A percentile compares a stretch with the other conserved stretches of the same genome.
Evolutionary conservation across 2,113 vertebrate genomes (phyloP).

Genomic region (Numida meleagris): DNA sequence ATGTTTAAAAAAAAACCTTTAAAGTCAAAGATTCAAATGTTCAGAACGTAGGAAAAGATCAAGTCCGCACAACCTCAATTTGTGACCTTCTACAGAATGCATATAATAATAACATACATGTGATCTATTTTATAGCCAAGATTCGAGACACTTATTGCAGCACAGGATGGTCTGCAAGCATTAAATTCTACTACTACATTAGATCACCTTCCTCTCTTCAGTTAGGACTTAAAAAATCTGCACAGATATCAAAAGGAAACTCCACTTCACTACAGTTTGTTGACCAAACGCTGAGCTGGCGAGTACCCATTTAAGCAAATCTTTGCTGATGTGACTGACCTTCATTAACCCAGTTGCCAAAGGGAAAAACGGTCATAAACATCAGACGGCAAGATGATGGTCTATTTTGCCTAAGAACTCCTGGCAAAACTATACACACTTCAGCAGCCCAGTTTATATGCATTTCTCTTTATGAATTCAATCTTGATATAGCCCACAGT

Average conservation of each 20-base stretch:
- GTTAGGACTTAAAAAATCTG: neutral
- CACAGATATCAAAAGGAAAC: neutral
- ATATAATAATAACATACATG: neutral
- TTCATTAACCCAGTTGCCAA: neutral
- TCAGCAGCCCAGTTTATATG: neutral
- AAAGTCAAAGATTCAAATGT: fast-evolving
- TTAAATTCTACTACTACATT: neutral
- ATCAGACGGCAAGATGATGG: neutral
- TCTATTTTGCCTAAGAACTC: fast-evolving
- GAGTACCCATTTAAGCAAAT: neutral
- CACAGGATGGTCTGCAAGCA: neutral
- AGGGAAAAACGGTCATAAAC: neutral
- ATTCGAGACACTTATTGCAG: neutral
- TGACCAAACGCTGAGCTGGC: neutral
- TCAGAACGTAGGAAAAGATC: neutral
- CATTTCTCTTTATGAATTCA: neutral
- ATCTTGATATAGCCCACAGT: fast-evolving
- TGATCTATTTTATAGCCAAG: neutral
- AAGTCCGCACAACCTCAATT: neutral
- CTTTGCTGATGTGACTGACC: neutral
- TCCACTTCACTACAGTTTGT: neutral
- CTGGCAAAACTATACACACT: neutral
- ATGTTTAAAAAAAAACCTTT: neutral
- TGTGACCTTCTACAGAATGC: neutral
- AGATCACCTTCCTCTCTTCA: neutral